Evolutionary conservation across 1,140 invertebrate species (phyloP), one percentile per base, ranked within the genome.

Genomic region (Drosophila erecta): DNA sequence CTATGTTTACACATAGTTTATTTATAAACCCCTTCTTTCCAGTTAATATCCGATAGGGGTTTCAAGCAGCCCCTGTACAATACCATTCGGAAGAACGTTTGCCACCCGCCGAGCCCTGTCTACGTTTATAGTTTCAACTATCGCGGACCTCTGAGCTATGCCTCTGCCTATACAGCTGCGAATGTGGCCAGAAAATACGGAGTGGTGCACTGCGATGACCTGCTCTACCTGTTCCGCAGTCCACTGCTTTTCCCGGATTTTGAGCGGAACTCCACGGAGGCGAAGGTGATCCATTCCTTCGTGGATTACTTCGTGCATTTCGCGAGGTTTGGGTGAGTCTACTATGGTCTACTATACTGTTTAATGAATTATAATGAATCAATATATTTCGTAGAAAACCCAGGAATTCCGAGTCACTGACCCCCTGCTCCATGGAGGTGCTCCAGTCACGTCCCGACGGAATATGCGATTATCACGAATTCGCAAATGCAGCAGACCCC

Each of bases 181-280:
- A 33, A 76, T 50, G 53, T 74, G 0, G 57, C 33, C 2, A 47
- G 58, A 0, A 71, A 92, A 44, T 92, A 90, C 47, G 90, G 85
- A 3, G 85, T 90, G 0, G 90, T 91, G 0, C 92, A 92, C 44
- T 92, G 91, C 49, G 92, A 92, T 71, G 91, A 92, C 73, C 53
- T 92, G 5, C 75, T 92, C 27, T 92, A 92, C 50, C 44, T 92
- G 1, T 89, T 92, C 38, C 79, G 81, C 4, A 84, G 90, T 53
- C 91, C 91, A 2, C 11, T 76, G 40, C 8, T 92, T 0, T 92
- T 92, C 53, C 65, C 77, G 0, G 90, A 92, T 49, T 92, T 92
- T 35, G 44, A 61, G 5, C 55, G 56, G 4, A 75, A 79, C 54
- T 90, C 85, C 4, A 74, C 76, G 1, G 79, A 92, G 46, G 79